A percentile compares a stretch with the other conserved stretches of the same genome.
Evolutionary conservation across 37 sponge, comb jelly and placozoan genomes (phyloP).

Genomic region (Halichondria panicea): DNA sequence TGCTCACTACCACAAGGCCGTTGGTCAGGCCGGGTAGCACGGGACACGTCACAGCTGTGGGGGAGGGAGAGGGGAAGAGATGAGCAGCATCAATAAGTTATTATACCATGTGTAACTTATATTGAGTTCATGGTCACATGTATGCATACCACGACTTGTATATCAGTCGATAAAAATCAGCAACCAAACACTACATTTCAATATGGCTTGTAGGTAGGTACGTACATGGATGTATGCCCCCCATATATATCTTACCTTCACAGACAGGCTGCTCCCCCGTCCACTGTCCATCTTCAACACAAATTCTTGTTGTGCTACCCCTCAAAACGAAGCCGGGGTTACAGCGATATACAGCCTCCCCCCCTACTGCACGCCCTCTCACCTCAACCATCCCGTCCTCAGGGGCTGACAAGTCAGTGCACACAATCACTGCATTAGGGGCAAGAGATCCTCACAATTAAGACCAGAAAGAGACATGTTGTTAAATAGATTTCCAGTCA

Average conservation of each 20-base stretch:
- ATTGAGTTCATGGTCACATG: conserved; percentile 30
- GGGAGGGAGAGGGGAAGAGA: not conserved
- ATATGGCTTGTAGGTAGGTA: not conserved
- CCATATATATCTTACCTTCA: not conserved
- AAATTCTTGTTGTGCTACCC: conserved; percentile 19
- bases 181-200: not conserved
- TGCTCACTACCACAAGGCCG: not conserved
- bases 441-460: too few relatives aligned
- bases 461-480: too few relatives aligned
- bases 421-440: conserved; percentile 17
- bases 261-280: conserved; percentile 5
- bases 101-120: not conserved
- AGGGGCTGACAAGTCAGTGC: conserved; percentile 53
- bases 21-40: conserved; percentile 6
- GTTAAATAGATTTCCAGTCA: too few relatives aligned
- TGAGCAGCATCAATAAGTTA: not conserved
- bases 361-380: not conserved
- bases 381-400: conserved; percentile 41
- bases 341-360: conserved; percentile 38
- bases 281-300: conserved; percentile 43
- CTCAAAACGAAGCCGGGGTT: conserved; percentile 28
- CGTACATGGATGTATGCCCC: not conserved
- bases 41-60: conserved; percentile 13
- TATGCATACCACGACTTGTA: conserved; percentile 39
- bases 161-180: too few relatives aligned